Conservation (phyloP, 2,113 vertebrate genomes). For the Malurus elegans region DNA sequence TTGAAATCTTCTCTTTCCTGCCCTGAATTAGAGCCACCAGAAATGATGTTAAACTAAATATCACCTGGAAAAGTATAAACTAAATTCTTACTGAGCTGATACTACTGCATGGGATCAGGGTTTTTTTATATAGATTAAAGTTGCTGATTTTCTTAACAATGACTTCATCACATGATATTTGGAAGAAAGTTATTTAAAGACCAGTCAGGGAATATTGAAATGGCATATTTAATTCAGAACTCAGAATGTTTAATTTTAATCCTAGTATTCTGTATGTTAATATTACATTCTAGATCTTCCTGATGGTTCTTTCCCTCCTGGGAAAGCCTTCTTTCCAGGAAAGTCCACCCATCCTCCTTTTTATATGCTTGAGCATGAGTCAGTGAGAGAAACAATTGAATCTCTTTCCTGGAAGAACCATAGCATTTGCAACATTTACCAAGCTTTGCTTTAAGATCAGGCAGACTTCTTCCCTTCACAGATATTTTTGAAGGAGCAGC, state of each 20-base stretch:
- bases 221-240: neutral
- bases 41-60: neutral
- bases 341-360: neutral
- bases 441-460: neutral
- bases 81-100: neutral
- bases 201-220: neutral
- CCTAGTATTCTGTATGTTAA: neutral
- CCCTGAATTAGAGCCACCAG: neutral
- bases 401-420: neutral
- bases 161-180: neutral
- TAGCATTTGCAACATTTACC: neutral
- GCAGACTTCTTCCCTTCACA: neutral
- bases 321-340: too few species aligned
- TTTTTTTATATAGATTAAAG: neutral
- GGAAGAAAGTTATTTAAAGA: neutral
- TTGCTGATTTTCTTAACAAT: neutral
- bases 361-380: neutral
- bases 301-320: neutral
- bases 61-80: neutral
- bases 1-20: neutral
- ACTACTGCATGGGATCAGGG: fast-evolving
- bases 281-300: neutral
- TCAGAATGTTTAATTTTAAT: neutral
- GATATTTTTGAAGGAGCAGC: neutral
- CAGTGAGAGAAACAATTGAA: neutral